A percentile compares a stretch with the other conserved stretches of the same genome.
phyloP scores from a whole-genome alignment of 2,797 vertebrate genomes.

The Ctenochaetus hawaiiensis region DNA sequence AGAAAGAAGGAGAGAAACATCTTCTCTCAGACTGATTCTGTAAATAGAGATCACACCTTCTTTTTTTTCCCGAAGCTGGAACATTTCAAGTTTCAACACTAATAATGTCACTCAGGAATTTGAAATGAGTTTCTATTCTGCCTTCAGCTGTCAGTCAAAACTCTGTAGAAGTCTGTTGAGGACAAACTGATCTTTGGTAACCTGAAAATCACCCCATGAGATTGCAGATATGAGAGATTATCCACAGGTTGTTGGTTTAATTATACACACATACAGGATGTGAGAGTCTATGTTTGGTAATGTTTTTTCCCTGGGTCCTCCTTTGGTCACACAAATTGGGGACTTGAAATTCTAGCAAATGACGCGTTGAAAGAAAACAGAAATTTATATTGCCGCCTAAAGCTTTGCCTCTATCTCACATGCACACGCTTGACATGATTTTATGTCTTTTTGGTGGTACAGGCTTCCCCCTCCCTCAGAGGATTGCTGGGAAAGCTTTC shows the following conservation, averaged over 20 bases:
- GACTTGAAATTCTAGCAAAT: slow-evolving; percentile 64
- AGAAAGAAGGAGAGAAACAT: slow-evolving; percentile 43
- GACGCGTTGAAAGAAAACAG: not conserved
- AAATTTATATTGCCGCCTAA: slow-evolving; percentile 11
- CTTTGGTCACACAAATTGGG: slow-evolving; percentile 43
- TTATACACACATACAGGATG: slow-evolving; percentile 52
- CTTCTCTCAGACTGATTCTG: slow-evolving; percentile 47
- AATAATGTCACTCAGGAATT: slow-evolving; percentile 48
- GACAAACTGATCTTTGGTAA: slow-evolving; percentile 18
- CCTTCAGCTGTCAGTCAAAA: slow-evolving; percentile 57
- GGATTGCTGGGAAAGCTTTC: slow-evolving; percentile 77
- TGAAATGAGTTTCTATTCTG: slow-evolving; percentile 18
- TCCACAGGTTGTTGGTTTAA: slow-evolving; percentile 47
- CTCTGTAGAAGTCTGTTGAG: not conserved
- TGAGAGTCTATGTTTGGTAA: slow-evolving; percentile 59
- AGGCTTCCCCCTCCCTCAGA: slow-evolving; percentile 53
- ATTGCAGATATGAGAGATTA: slow-evolving; percentile 78
- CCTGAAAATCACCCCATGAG: slow-evolving; percentile 50
- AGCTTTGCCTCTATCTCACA: slow-evolving; percentile 20
- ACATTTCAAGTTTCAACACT: slow-evolving; percentile 31
- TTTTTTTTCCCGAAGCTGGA: slow-evolving; percentile 8
- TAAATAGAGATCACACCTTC: slow-evolving; percentile 80
- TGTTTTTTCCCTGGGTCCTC: slow-evolving; percentile 54
- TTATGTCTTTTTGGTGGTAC: slow-evolving; percentile 39
- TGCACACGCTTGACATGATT: slow-evolving; percentile 29